These are phyloP conservation scores for Megalurothrips usitatus DNA, from an alignment of 2,888 invertebrate species.

Conservation along the genomic window DNA sequence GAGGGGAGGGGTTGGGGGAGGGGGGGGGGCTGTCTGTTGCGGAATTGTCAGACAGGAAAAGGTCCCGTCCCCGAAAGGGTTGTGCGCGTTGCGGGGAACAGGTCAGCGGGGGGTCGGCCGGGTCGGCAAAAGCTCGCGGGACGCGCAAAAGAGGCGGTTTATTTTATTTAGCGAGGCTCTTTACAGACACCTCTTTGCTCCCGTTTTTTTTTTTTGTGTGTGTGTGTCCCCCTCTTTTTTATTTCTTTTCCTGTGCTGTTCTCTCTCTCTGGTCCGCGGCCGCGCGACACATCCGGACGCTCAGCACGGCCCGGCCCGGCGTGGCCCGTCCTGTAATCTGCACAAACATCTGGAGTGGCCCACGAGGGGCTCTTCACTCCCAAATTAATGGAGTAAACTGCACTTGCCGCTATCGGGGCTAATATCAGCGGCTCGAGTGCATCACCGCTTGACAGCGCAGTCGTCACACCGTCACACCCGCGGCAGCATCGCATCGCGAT, in stretches of 20 bases:
- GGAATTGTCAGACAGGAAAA: constrained; percentile 26
- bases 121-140: background rate
- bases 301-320: too few species aligned
- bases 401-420: constrained; percentile 3
- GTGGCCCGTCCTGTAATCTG: background rate
- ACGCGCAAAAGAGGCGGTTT: constrained; percentile 24
- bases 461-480: too few species aligned
- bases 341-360: constrained; percentile 4
- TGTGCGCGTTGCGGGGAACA: constrained; percentile 1
- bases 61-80: constrained; percentile 11
- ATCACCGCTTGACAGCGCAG: too few species aligned
- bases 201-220: background rate
- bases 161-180: constrained; percentile 26
- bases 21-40: background rate
- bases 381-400: constrained; percentile 26
- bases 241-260: background rate
- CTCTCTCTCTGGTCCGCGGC: too few species aligned
- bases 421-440: background rate
- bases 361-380: background rate
- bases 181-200: constrained; percentile 17
- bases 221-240: background rate
- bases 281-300: too few species aligned
- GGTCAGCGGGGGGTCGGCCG: constrained; percentile 13
- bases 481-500: too few species aligned
- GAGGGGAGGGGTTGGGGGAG: background rate